Percentiles rank a stretch among this genome's conserved stretches.
phyloP scores from a whole-genome alignment of 2,888 invertebrate species.

The Drosophila ochracea region DNA sequence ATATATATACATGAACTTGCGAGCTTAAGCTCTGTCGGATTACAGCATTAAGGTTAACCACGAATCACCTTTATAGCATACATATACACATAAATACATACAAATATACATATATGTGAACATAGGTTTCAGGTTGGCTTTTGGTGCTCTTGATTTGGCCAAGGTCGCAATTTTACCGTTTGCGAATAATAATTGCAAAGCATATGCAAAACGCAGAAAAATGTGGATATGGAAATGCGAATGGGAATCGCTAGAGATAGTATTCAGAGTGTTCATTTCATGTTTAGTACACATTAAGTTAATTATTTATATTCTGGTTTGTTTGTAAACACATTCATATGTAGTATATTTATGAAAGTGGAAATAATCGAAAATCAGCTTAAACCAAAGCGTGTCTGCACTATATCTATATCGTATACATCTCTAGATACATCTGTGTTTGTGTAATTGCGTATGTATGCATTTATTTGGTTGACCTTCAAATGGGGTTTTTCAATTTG shows the following conservation, averaged over 20 bases:
- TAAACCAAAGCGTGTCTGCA: neutral
- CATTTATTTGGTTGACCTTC: conserved; percentile 5
- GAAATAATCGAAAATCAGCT: neutral
- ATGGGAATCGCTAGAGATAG: neutral
- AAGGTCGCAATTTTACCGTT: conserved; percentile 6
- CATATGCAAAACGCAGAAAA: neutral
- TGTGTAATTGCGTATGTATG: neutral
- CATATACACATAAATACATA: neutral
- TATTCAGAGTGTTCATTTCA: neutral
- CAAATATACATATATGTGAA: neutral
- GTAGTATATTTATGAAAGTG: too few relatives aligned
- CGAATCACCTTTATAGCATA: conserved; percentile 7
- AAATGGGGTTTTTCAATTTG: neutral
- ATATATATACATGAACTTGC: conserved; percentile 7
- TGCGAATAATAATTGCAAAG: conserved; percentile 1
- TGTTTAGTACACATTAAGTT: neutral
- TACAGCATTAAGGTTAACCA: conserved; percentile 13
- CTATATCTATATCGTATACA: neutral
- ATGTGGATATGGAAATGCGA: neutral
- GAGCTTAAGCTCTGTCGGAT: conserved; percentile 12
- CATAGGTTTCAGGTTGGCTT: neutral
- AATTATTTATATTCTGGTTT: neutral
- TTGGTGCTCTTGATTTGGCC: conserved; percentile 2
- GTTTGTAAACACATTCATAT: conserved; percentile 1
- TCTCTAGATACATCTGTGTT: neutral